These are phyloP conservation scores for Temnothorax nylanderi DNA, from an alignment of 1,140 invertebrate genomes.

Conservation along the genomic window DNA sequence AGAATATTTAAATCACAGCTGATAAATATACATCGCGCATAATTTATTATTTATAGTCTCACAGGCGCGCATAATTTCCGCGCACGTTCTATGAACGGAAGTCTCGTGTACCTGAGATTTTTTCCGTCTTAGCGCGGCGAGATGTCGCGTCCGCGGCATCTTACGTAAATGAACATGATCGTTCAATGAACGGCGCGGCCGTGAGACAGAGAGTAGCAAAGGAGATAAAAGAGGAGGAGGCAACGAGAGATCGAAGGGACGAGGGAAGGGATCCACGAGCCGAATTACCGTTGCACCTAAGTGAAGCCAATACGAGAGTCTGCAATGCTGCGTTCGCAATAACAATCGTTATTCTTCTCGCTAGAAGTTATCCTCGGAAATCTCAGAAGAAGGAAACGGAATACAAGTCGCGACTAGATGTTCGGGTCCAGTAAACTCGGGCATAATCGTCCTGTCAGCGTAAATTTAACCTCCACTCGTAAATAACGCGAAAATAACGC, in stretches of 20 bases:
- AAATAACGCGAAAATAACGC: constrained; percentile 6
- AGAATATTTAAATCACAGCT: constrained; percentile 41
- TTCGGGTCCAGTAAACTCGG: constrained; percentile 16
- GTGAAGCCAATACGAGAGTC: constrained; percentile 74
- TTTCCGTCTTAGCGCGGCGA: neutral
- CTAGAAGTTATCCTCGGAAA: neutral
- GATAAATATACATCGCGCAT: constrained; percentile 53
- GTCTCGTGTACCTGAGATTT: constrained; percentile 25
- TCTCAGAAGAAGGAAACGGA: constrained; percentile 36
- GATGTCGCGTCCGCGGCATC: constrained; percentile 20
- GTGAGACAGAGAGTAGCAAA: constrained; percentile 6
- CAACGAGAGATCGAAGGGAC: neutral
- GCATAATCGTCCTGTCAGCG: constrained; percentile 7
- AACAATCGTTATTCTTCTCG: constrained; percentile 71
- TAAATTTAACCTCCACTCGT: constrained; percentile 19
- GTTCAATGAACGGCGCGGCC: constrained; percentile 34
- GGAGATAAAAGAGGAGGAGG: constrained; percentile 49
- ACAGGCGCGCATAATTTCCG: constrained; percentile 31
- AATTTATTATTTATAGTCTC: constrained; percentile 41
- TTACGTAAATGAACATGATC: constrained; percentile 36
- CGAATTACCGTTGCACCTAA: constrained; percentile 78
- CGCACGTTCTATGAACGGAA: constrained; percentile 11
- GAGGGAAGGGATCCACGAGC: constrained; percentile 40
- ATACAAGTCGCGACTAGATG: neutral
- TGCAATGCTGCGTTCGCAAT: constrained; percentile 69